These are phyloP conservation scores for Tupiocoris notatus DNA, from an alignment of 2,888 invertebrate genomes.

Conservation along the genomic window DNA sequence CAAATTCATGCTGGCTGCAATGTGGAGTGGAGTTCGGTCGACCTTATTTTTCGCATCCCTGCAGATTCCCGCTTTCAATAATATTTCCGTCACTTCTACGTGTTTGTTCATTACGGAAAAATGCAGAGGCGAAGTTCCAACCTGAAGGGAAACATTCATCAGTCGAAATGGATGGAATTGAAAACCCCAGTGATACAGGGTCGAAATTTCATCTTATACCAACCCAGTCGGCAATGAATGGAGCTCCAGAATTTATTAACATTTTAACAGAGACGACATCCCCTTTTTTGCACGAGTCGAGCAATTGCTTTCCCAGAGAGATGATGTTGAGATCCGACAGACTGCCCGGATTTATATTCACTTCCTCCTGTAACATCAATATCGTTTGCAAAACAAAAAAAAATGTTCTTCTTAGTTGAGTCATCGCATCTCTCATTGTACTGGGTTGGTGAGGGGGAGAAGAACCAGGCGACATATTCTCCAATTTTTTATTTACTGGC, in stretches of 20 bases:
- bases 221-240: constrained; percentile 92
- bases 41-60: constrained; percentile 89
- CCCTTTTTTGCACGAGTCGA: constrained; percentile 76
- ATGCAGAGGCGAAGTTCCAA: constrained; percentile 87
- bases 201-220: background rate
- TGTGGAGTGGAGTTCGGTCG: constrained; percentile 86
- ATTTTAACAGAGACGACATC: constrained; percentile 72
- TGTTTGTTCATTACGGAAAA: constrained; percentile 81
- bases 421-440: too few species aligned
- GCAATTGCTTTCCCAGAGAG: constrained; percentile 80
- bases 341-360: background rate
- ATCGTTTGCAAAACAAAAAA: too few species aligned
- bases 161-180: too few species aligned
- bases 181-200: background rate
- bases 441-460: too few species aligned
- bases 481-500: too few species aligned
- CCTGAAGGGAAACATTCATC: constrained; percentile 60
- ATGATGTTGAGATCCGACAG: constrained; percentile 31
- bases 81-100: constrained; percentile 72
- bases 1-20: constrained; percentile 84
- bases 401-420: too few species aligned
- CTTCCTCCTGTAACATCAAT: too few species aligned
- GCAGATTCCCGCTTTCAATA: constrained; percentile 81
- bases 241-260: constrained; percentile 82
- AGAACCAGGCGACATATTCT: too few species aligned